Conservation (phyloP, 2,113 vertebrate genomes). For the Anser cygnoides region DNA sequence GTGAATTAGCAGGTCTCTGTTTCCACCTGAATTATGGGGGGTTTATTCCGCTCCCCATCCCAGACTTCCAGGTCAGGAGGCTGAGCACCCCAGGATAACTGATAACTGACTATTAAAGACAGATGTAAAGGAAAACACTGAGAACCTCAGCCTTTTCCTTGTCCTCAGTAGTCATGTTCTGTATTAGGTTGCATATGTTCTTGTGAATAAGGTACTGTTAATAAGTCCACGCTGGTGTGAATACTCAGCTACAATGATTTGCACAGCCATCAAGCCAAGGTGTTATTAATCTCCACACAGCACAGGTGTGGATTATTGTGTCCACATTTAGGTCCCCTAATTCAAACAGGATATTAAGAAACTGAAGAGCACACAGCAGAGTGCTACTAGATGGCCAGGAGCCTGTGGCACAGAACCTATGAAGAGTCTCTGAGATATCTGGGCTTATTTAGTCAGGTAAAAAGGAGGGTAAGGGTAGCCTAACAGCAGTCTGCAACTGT, state of each 20-base stretch:
- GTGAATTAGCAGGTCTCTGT: no score
- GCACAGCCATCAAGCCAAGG: not conserved
- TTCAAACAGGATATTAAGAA: not conserved
- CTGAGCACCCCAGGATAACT: no score
- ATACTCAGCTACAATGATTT: not conserved
- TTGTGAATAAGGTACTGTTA: not conserved
- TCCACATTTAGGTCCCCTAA: fast-evolving
- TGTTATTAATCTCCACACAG: not conserved
- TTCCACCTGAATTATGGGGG: no score
- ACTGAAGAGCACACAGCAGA: not conserved
- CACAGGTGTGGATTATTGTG: not conserved
- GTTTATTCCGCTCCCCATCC: no score
- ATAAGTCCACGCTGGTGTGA: not conserved
- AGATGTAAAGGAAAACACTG: no score
- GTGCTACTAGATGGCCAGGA: not conserved
- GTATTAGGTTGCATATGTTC: no score
- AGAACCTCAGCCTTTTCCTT: no score
- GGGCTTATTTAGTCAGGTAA: not conserved
- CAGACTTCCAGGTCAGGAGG: no score
- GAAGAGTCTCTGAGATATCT: not conserved
- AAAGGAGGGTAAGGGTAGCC: not conserved
- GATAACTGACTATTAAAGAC: no score
- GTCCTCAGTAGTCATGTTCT: no score
- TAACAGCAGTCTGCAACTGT: not conserved
- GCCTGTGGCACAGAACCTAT: not conserved